Base-by-base conservation (phyloP, 2,888 invertebrate genomes). In the Drosophila anomalata region DNA sequence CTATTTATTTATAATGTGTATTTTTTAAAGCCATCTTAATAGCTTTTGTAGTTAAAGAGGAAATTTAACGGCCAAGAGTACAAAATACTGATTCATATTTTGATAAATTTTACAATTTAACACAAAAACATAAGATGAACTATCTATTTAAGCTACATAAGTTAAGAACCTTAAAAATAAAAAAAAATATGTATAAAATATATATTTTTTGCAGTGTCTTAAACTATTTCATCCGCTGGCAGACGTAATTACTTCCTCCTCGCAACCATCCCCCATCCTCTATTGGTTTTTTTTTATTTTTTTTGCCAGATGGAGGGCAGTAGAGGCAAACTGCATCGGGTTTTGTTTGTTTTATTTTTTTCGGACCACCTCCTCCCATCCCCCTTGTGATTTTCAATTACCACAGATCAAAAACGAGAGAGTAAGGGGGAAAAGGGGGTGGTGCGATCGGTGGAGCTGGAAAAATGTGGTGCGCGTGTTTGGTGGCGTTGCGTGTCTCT, bases 401-500 rank as follows among this genome's bases (percentile, higher is more conserved):
- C 62, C 48, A 14, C 47, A 47, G 60, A 29, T 36, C 41, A 33
- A 29, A 50, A n/a, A 8, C 42, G 11, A 29, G 46, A 44, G 22
- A 22, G 22, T 0, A 22, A 22, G 2, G 39, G 31, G 29, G 29
- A 9, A 29, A 3, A 29, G 29, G 51, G 36, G 52, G 17, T 24
- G 51, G n/a, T 6, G n/a, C 46, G 22, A 4, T 8, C 9, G 41
- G 58, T 17, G 41, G 41, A 17, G 26, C 26, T n/a, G 20, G 31
- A 68, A 62, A 78, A 77, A 87, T 79, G 83, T 83, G 73, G 76
- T 81, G 76, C 82, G 83, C 86, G 79, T 87, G 83, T 87, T 85
- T 84, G 83, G 83, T 83, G 87, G 84, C 88, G 84, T 84, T 87
- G 88, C 83, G 88, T 84, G 84, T 84, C 86, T 75, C 63, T 85